Evolutionary conservation across 1,140 invertebrate genomes (phyloP).

Genomic region (Diorhabda carinulata): DNA sequence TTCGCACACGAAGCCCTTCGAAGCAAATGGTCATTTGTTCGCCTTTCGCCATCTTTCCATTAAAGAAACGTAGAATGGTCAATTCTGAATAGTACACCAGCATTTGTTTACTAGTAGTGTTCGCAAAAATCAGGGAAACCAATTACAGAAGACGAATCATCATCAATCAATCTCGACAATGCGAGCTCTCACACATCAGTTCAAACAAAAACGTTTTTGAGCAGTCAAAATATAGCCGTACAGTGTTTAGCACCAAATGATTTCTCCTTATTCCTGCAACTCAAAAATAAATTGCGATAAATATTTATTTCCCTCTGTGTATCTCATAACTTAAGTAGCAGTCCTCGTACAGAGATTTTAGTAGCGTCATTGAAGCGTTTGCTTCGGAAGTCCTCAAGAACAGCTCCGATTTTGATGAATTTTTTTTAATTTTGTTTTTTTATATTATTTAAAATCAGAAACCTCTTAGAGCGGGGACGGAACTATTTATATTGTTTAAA

Average conservation of each 20-base stretch:
- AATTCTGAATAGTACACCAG: background rate
- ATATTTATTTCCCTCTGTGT: too few relatives aligned
- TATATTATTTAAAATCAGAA: too few relatives aligned
- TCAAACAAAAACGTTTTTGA: background rate
- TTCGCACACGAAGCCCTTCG: background rate
- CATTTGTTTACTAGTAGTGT: background rate
- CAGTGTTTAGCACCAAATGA: background rate
- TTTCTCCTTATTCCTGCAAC: background rate
- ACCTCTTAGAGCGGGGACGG: too few relatives aligned
- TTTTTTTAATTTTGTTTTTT: too few relatives aligned
- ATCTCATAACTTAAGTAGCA: too few relatives aligned
- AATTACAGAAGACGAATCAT: background rate
- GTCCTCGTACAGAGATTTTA: too few relatives aligned
- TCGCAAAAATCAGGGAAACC: background rate
- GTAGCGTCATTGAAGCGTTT: too few relatives aligned
- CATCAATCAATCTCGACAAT: background rate
- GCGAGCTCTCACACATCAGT: background rate
- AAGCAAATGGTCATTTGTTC: background rate
- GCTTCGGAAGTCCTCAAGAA: too few relatives aligned
- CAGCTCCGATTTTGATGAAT: too few relatives aligned
- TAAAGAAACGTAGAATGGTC: background rate
- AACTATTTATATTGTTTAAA: too few relatives aligned
- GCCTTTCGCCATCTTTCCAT: background rate
- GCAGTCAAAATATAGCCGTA: background rate
- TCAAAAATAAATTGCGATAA: background rate